A percentile compares a stretch with the other conserved stretches of the same genome.
Evolutionary conservation across 2,888 invertebrate genomes (phyloP).

Genomic region (Bellardia pandia): DNA sequence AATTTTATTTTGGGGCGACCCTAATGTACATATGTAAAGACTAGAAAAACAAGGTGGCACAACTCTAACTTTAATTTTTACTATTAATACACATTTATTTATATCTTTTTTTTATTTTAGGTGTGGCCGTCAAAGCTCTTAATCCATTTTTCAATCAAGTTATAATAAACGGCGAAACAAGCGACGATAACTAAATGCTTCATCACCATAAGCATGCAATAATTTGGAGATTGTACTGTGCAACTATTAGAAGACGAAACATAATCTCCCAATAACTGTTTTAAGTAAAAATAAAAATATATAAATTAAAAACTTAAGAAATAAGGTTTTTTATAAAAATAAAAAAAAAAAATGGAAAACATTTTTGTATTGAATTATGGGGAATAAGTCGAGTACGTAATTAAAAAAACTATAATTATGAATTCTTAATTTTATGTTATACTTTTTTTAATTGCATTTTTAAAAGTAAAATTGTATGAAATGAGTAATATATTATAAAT

Average conservation of each 20-base stretch:
- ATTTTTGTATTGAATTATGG: constrained; percentile 44
- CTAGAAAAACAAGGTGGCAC: too few species aligned
- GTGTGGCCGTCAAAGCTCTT: constrained; percentile 83
- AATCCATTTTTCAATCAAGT: constrained; percentile 82
- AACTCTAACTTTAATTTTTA: background rate
- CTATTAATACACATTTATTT: background rate
- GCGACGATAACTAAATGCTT: constrained; percentile 79
- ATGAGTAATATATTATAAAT: constrained; percentile 46
- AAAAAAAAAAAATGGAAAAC: constrained; percentile 15
- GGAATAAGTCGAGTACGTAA: constrained; percentile 27
- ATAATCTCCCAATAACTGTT: constrained; percentile 31
- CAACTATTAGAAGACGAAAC: constrained; percentile 15
- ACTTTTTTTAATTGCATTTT: constrained; percentile 47
- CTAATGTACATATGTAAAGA: too few species aligned
- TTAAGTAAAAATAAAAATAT: background rate
- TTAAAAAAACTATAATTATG: constrained; percentile 35
- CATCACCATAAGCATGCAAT: constrained; percentile 42
- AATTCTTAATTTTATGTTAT: constrained; percentile 45
- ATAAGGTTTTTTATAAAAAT: constrained; percentile 23
- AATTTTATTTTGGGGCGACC: too few species aligned
- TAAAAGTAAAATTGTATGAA: constrained; percentile 40
- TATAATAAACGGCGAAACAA: constrained; percentile 80
- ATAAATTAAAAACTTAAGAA: constrained; percentile 34
- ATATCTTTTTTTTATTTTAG: constrained; percentile 73
- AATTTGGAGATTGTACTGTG: constrained; percentile 47